phyloP scores from a whole-genome alignment of 2,888 invertebrate genomes.

The Lydus trimaculatus region DNA sequence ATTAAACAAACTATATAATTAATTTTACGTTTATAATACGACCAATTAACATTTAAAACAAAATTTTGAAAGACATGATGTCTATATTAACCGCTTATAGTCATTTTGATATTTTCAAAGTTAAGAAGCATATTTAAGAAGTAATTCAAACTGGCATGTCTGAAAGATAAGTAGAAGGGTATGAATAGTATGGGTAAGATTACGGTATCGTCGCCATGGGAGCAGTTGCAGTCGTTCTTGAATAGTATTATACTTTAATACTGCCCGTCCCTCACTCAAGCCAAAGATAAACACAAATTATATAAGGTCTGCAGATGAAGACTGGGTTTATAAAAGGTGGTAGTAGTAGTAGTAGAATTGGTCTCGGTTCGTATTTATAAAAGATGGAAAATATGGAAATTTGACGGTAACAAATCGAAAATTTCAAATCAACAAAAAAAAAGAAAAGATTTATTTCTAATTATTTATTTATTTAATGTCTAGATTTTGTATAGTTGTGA shows the following conservation, averaged over 20 bases:
- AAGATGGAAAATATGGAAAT: background rate
- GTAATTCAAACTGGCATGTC: constrained; percentile 38
- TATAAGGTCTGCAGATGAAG: constrained; percentile 14
- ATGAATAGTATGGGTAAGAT: constrained; percentile 45
- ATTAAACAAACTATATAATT: no score
- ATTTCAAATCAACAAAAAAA: background rate
- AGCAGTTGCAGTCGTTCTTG: constrained; percentile 46
- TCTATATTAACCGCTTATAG: constrained; percentile 6
- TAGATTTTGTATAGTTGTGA: background rate
- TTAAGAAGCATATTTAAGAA: constrained; percentile 44
- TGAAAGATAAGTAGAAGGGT: constrained; percentile 42
- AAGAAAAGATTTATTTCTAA: background rate
- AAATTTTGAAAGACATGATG: background rate
- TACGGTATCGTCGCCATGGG: constrained; percentile 48
- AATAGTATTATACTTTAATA: constrained; percentile 44
- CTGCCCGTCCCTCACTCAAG: constrained; percentile 20
- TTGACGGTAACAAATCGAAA: background rate
- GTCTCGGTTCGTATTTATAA: background rate
- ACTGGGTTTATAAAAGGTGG: background rate
- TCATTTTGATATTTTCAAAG: constrained; percentile 28
- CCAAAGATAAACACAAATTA: constrained; percentile 48
- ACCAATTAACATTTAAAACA: background rate
- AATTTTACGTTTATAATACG: background rate
- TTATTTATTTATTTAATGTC: background rate
- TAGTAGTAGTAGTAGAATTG: background rate